Percentiles rank a stretch among this genome's conserved stretches.
Evolutionary conservation across 2,888 invertebrate genomes (phyloP).

Genomic region (Cactoblastis cactorum): DNA sequence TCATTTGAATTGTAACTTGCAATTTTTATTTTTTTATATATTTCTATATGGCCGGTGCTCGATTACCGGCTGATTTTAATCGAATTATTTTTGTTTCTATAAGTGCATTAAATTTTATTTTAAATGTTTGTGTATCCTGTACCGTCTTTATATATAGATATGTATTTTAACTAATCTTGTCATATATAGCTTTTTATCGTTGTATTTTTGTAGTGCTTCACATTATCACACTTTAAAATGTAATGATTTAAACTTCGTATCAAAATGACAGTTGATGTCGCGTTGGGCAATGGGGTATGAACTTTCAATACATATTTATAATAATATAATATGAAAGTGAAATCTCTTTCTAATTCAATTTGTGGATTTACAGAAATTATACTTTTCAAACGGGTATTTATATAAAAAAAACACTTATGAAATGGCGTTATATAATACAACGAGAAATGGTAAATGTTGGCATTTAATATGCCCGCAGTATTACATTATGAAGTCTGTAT

Average conservation of each 20-base stretch:
- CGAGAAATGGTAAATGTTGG: conserved; percentile 1
- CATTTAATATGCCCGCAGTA: conserved; percentile 32
- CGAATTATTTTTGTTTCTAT: not conserved
- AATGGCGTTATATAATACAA: not conserved
- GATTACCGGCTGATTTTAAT: not conserved
- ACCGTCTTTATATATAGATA: conserved; percentile 22
- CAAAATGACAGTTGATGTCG: not conserved
- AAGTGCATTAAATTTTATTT: no score
- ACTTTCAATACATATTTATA: no score
- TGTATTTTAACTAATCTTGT: conserved; percentile 46
- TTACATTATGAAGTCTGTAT: conserved; percentile 39
- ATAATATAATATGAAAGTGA: not conserved
- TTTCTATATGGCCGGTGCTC: not conserved
- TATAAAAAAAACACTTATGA: not conserved
- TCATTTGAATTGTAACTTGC: not conserved
- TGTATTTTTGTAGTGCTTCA: not conserved
- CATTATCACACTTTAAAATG: not conserved
- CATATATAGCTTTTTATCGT: conserved; percentile 43
- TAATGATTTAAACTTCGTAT: not conserved
- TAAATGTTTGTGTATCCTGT: not conserved
- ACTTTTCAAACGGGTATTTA: no score
- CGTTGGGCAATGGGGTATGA: not conserved
- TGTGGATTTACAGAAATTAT: not conserved
- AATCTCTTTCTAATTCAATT: not conserved
- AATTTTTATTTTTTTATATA: not conserved